These are phyloP conservation scores for Pedionomus torquatus DNA, from an alignment of 2,113 vertebrate genomes.

Conservation along the genomic window DNA sequence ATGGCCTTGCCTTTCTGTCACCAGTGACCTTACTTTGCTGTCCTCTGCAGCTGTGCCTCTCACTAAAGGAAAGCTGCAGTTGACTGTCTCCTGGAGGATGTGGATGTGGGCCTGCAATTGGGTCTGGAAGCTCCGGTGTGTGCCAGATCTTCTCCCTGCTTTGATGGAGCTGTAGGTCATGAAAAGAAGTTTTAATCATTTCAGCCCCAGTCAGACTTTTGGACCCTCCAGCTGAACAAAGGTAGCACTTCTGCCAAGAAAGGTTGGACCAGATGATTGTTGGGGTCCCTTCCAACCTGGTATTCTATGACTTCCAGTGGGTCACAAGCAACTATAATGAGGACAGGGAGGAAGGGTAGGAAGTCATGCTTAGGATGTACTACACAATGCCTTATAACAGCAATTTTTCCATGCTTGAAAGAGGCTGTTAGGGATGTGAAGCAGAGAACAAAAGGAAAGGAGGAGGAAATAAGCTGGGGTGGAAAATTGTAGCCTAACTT, in stretches of 20 bases:
- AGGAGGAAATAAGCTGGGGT: neutral
- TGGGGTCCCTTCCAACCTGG: neutral
- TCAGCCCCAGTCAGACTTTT: neutral
- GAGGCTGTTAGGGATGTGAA: neutral
- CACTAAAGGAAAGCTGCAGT: neutral
- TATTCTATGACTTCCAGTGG: neutral
- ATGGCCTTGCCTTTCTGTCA: neutral
- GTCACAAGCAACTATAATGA: neutral
- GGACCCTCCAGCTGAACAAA: neutral
- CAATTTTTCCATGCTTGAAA: neutral
- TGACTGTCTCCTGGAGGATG: neutral
- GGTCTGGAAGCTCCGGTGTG: neutral
- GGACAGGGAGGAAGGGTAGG: neutral
- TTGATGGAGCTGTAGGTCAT: neutral
- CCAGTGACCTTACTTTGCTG: neutral
- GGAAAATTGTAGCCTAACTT: neutral
- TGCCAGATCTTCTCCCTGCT: neutral
- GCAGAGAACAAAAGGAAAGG: neutral
- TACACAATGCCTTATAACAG: neutral
- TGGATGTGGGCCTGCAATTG: neutral
- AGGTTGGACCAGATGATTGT: neutral
- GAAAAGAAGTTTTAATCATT: neutral
- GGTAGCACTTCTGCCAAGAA: neutral
- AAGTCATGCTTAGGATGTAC: accelerated
- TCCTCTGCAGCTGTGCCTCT: neutral